Conservation (phyloP, 2,113 vertebrate genomes). For the Pituophis catenifer region DNA sequence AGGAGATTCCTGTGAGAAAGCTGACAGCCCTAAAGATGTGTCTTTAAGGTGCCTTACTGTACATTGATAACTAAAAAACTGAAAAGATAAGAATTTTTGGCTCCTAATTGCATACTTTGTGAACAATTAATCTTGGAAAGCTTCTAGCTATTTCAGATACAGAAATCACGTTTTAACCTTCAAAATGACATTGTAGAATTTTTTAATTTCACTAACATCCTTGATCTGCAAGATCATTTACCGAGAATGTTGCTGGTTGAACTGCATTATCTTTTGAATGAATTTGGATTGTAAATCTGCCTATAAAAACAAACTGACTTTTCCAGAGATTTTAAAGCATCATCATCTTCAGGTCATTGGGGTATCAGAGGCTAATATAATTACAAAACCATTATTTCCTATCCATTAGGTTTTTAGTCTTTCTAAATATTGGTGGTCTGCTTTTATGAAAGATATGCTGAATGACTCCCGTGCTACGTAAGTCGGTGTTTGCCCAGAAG, state of each 20-base stretch:
- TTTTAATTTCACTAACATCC: slow-evolving; percentile 14
- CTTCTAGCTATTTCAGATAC: slow-evolving; percentile 49
- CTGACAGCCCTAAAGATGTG: not conserved
- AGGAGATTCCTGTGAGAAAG: not conserved
- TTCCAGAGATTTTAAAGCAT: not conserved
- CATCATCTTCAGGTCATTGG: not conserved
- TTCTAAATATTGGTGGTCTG: not conserved
- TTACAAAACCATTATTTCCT: not conserved
- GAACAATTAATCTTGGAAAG: slow-evolving; percentile 45
- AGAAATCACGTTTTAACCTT: slow-evolving; percentile 45
- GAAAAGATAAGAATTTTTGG: not conserved
- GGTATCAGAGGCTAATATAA: not conserved
- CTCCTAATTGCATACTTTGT: slow-evolving; percentile 17
- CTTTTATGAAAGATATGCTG: not conserved
- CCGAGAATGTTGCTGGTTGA: slow-evolving; percentile 25
- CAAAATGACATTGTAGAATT: slow-evolving; percentile 27
- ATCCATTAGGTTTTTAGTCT: not conserved
- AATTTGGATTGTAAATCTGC: slow-evolving; percentile 5
- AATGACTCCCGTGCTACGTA: not conserved
- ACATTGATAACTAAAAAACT: not conserved
- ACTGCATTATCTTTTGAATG: slow-evolving; percentile 18
- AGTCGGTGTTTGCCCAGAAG: not conserved
- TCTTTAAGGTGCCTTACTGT: not conserved
- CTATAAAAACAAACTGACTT: not conserved
- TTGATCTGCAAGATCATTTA: slow-evolving; percentile 12